A percentile compares a stretch with the other conserved stretches of the same genome.
Conservation (phyloP, 2,113 vertebrate genomes). For the Tachuris rubrigastra region DNA sequence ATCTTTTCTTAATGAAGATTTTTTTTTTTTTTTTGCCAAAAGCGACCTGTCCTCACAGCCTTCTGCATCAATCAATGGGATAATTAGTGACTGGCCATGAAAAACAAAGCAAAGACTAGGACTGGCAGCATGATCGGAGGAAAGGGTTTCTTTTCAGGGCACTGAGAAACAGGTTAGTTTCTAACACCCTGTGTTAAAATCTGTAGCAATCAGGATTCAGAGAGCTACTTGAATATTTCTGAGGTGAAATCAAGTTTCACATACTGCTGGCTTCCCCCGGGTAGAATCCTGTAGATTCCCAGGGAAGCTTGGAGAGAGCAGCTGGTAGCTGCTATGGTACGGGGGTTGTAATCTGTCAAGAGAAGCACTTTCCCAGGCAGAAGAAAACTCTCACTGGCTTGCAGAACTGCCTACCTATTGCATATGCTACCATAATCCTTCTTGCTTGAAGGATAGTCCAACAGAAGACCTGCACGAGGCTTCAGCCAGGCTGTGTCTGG, state of each 20-base stretch:
- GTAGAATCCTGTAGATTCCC: background rate
- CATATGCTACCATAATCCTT: background rate
- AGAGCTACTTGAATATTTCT: background rate
- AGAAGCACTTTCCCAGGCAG: background rate
- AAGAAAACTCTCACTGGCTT: background rate
- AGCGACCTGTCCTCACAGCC: background rate
- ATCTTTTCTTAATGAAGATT: background rate
- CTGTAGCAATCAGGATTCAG: background rate
- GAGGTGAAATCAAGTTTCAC: background rate
- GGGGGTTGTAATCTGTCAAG: background rate
- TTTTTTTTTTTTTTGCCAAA: background rate
- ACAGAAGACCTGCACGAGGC: background rate
- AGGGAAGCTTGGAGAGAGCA: background rate
- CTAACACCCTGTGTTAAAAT: background rate
- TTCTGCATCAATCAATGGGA: background rate
- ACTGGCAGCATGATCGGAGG: background rate
- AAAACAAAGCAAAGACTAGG: background rate
- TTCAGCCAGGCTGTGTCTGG: accelerated
- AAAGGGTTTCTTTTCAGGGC: background rate
- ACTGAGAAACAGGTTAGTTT: background rate
- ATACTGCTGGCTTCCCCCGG: background rate
- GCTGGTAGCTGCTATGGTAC: background rate
- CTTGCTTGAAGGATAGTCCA: background rate
- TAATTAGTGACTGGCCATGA: background rate
- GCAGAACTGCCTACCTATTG: background rate